Evolutionary conservation across 2,888 invertebrate species (phyloP).

Genomic region (Ichneumoninae sp.): DNA sequence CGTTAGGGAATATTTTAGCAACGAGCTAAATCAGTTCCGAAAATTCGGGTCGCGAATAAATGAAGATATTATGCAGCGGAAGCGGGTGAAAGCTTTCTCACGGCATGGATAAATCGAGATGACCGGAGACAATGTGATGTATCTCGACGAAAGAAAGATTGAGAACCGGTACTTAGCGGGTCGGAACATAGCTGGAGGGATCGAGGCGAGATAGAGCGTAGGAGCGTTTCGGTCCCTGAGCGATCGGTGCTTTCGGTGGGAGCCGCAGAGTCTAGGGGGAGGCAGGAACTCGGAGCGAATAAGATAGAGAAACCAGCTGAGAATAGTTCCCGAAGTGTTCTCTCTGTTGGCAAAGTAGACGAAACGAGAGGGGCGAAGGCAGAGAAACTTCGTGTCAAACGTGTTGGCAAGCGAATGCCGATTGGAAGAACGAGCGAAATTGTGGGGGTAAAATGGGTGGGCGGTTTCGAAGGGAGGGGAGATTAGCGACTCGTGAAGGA

Average conservation of each 20-base stretch:
- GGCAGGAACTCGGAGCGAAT: not conserved
- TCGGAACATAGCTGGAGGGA: not conserved
- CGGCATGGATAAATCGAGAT: slow-evolving; percentile 28
- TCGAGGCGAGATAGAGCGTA: not conserved
- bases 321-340: not conserved
- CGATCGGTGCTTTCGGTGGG: slow-evolving; percentile 12
- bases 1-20: not conserved
- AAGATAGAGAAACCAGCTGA: not conserved
- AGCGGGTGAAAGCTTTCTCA: slow-evolving; percentile 22
- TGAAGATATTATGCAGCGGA: not conserved
- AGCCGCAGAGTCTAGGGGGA: not conserved
- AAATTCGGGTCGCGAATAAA: not conserved
- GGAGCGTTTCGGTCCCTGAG: slow-evolving; percentile 6
- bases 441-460: not conserved
- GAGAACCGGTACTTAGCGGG: slow-evolving; percentile 5
- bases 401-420: slow-evolving; percentile 7
- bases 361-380: not conserved
- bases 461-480: not conserved
- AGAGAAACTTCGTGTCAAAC: slow-evolving; percentile 3
- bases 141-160: slow-evolving; percentile 17
- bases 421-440: slow-evolving; percentile 12
- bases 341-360: not conserved
- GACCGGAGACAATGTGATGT: slow-evolving; percentile 30
- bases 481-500: slow-evolving; percentile 1
- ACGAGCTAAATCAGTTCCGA: too few species aligned